A percentile compares a stretch with the other conserved stretches of the same genome.
Conservation (phyloP, 2,797 vertebrate genomes). For the Apogon hyalosoma region DNA sequence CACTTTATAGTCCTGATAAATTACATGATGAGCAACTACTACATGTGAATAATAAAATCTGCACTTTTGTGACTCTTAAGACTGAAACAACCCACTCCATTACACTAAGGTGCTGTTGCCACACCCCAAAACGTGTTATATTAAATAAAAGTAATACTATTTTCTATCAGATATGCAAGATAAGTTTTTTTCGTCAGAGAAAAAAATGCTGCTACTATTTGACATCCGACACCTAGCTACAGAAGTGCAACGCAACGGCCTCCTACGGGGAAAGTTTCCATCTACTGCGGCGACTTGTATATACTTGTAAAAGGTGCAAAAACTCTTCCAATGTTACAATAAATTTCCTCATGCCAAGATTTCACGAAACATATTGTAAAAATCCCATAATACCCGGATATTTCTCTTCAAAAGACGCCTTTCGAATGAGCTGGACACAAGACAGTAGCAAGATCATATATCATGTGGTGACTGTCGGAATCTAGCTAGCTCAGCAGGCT, state of each 20-base stretch:
- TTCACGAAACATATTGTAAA: not conserved
- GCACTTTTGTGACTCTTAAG: not conserved
- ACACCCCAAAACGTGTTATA: too few relatives aligned
- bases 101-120: too few relatives aligned
- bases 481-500: slow-evolving; percentile 73
- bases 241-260: slow-evolving; percentile 36
- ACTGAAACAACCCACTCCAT: not conserved
- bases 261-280: slow-evolving; percentile 64
- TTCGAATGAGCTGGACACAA: not conserved
- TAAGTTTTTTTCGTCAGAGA: not conserved
- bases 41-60: not conserved
- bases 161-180: not conserved
- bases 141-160: too few relatives aligned
- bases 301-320: not conserved
- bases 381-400: not conserved
- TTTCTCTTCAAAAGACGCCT: not conserved
- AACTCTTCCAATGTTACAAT: fast-evolving
- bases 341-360: fast-evolving
- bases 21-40: too few relatives aligned
- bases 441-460: slow-evolving; percentile 43
- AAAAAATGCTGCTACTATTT: slow-evolving; percentile 14
- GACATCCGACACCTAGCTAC: slow-evolving; percentile 43
- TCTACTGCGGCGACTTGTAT: slow-evolving; percentile 23
- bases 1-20: too few relatives aligned
- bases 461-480: slow-evolving; percentile 81